Evolutionary conservation across 2,113 vertebrate species (phyloP).

Genomic region (Felis catus): DNA sequence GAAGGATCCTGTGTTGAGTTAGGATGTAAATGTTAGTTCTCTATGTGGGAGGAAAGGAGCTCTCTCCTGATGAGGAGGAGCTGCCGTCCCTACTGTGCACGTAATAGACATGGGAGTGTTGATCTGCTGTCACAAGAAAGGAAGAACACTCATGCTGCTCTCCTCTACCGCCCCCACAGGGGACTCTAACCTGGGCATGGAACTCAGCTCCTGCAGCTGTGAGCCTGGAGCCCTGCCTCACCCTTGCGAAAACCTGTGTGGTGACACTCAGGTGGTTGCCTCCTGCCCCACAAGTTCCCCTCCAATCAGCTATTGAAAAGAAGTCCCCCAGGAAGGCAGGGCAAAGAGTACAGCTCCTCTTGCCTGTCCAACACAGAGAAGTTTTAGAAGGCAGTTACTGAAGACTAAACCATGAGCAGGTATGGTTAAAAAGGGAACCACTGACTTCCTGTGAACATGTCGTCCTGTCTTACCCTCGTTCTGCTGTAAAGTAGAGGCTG

Average conservation of each 20-base stretch:
- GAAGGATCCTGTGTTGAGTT: neutral
- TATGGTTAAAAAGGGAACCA: constrained; percentile 40
- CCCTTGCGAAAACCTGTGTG: too few relatives aligned
- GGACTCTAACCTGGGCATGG: neutral
- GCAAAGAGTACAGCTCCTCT: neutral
- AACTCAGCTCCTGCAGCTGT: neutral
- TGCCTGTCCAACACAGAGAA: neutral
- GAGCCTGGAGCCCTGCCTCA: neutral
- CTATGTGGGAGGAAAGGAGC: fast-evolving
- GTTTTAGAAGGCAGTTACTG: neutral
- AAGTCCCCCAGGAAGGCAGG: neutral
- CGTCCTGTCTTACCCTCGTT: neutral
- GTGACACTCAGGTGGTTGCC: neutral
- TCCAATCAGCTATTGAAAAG: neutral
- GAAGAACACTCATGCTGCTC: neutral
- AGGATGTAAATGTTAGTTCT: neutral
- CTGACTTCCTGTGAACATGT: constrained; percentile 43
- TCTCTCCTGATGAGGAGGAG: neutral
- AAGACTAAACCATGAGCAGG: neutral
- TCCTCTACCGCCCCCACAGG: neutral
- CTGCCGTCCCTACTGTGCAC: too few relatives aligned
- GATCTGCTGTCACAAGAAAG: neutral
- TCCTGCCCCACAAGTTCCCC: neutral
- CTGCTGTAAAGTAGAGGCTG: neutral
- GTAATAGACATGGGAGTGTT: neutral